phyloP scores from a whole-genome alignment of 2,888 invertebrate species.

The Hypsopygia costalis region DNA sequence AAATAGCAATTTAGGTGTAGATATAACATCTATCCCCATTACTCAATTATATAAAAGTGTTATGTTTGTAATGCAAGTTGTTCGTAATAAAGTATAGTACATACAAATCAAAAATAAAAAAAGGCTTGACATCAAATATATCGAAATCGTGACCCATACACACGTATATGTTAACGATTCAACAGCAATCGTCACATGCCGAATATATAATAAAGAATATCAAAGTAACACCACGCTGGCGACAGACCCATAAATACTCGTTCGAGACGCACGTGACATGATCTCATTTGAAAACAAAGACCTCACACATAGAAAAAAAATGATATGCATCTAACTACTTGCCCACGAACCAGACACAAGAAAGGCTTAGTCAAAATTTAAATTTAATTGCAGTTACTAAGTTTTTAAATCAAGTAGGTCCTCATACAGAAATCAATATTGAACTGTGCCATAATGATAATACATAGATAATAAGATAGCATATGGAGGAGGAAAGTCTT shows the following conservation, averaged over 20 bases:
- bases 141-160: conserved; percentile 14
- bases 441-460: too few relatives aligned
- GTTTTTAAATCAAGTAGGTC: too few relatives aligned
- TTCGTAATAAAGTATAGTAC: not conserved
- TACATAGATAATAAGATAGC: too few relatives aligned
- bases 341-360: too few relatives aligned
- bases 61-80: too few relatives aligned
- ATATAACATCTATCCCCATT: too few relatives aligned
- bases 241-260: conserved; percentile 5
- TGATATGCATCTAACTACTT: not conserved
- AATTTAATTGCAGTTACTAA: too few relatives aligned
- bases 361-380: too few relatives aligned
- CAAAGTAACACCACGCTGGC: conserved; percentile 9
- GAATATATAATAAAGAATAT: conserved; percentile 16
- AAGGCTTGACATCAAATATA: not conserved
- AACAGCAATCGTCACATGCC: conserved; percentile 17
- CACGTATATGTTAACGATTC: conserved; percentile 14
- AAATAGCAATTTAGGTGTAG: too few relatives aligned
- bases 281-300: not conserved
- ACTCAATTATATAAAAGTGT: too few relatives aligned
- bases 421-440: too few relatives aligned
- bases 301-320: not conserved
- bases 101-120: not conserved
- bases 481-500: too few relatives aligned
- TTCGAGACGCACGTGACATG: not conserved